A percentile compares a stretch with the other conserved stretches of the same genome.
phyloP scores from a whole-genome alignment of 2,113 vertebrate species.

The Hypomesus transpacificus region DNA sequence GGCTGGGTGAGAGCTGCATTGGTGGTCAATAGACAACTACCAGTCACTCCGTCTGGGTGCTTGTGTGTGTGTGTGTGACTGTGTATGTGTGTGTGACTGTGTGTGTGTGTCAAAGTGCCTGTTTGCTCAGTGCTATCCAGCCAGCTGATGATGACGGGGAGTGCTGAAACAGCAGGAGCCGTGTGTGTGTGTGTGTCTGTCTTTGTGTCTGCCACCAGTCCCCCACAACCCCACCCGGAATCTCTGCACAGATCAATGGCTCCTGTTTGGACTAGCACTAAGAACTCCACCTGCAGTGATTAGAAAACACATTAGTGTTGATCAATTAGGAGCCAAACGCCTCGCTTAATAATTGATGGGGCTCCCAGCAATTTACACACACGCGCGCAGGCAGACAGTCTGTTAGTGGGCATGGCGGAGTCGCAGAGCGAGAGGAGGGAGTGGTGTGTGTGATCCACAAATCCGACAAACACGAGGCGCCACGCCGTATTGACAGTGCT shows the following conservation, averaged over 20 bases:
- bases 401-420: slow-evolving; percentile 80
- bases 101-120: not conserved
- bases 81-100: slow-evolving; percentile 4
- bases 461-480: slow-evolving; percentile 89
- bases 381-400: slow-evolving; percentile 58
- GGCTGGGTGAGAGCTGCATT: not conserved
- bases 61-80: not conserved
- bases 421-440: slow-evolving; percentile 59
- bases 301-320: slow-evolving; percentile 99
- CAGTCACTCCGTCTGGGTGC: no score
- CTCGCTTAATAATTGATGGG: slow-evolving; percentile 98
- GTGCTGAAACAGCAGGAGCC: slow-evolving; percentile 44
- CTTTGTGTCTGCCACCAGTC: slow-evolving; percentile 7
- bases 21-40: no score
- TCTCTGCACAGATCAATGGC: slow-evolving; percentile 84
- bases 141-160: slow-evolving; percentile 50
- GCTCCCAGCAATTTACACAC: slow-evolving; percentile 82
- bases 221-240: slow-evolving; percentile 19
- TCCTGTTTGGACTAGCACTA: slow-evolving; percentile 96
- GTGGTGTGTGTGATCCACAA: slow-evolving; percentile 77
- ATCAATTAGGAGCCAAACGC: slow-evolving; percentile 97
- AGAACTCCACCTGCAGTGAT: slow-evolving; percentile 98
- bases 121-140: slow-evolving; percentile 37
- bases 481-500: slow-evolving; percentile 87
- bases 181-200: slow-evolving; percentile 7